Evolutionary conservation across 2,113 vertebrate genomes (phyloP).

Genomic region (Neotragus pygmaeus): DNA sequence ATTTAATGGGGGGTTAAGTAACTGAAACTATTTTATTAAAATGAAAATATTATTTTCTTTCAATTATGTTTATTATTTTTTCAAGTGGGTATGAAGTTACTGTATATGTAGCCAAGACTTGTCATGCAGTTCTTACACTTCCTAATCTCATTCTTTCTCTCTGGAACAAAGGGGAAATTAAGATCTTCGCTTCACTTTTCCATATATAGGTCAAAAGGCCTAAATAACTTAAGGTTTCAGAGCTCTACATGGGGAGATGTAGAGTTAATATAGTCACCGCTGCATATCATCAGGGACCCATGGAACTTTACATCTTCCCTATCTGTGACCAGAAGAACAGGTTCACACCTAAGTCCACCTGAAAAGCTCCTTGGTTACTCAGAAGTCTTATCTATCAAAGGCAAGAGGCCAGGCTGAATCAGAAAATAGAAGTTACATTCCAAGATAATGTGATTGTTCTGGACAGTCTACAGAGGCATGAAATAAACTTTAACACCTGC

Average conservation of each 20-base stretch:
- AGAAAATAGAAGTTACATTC: not conserved
- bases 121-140: not conserved
- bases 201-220: not conserved
- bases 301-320: not conserved
- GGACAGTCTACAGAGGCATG: not conserved
- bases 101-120: not conserved
- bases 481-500: conserved; percentile 2
- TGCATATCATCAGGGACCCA: not conserved
- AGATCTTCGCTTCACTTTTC: not conserved
- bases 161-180: not conserved
- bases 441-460: not conserved
- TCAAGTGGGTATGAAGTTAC: not conserved
- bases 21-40: not conserved
- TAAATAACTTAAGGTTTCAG: not conserved
- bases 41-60: not conserved
- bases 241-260: not conserved
- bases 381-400: not conserved
- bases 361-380: not conserved
- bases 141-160: not conserved
- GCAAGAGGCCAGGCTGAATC: not conserved
- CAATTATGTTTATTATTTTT: not conserved
- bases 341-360: not conserved
- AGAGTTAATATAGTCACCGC: not conserved
- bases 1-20: not conserved
- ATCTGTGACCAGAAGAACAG: not conserved